phyloP scores from a whole-genome alignment of 1,140 invertebrate species.

The Drosophila santomea region DNA sequence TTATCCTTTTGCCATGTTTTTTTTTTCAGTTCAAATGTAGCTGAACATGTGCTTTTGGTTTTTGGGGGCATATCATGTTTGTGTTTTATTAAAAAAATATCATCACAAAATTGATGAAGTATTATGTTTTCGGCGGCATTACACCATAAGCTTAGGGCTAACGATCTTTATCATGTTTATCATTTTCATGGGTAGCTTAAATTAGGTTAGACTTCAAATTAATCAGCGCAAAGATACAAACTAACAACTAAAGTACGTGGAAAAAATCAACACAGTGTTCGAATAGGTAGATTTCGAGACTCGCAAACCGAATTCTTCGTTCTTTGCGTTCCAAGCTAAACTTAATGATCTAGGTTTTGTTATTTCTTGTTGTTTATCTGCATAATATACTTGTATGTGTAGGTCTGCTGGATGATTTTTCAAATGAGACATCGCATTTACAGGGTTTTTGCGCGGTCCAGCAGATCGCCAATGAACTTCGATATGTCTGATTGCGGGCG shows the following conservation, averaged over 20 bases:
- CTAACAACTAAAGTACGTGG: constrained; percentile 33
- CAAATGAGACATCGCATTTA: constrained; percentile 68
- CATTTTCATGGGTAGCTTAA: constrained; percentile 50
- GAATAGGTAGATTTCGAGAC: constrained; percentile 22
- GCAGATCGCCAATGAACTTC: constrained; percentile 95
- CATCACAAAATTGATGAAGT: constrained; percentile 81
- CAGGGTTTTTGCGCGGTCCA: constrained; percentile 95
- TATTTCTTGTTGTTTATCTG: constrained; percentile 51
- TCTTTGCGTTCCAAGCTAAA: constrained; percentile 65
- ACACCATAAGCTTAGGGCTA: constrained; percentile 67
- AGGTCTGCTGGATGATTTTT: constrained; percentile 59
- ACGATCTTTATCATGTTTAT: constrained; percentile 44
- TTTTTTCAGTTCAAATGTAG: constrained; percentile 35
- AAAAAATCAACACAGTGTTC: constrained; percentile 30
- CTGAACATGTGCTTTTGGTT: constrained; percentile 41
- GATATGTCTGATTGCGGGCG: constrained; percentile 93
- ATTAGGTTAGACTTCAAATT: constrained; percentile 57
- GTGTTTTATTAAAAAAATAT: constrained; percentile 55
- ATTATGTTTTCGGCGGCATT: constrained; percentile 44
- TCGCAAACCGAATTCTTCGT: constrained; percentile 59
- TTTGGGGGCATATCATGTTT: constrained; percentile 37
- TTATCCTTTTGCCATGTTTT: constrained; percentile 15
- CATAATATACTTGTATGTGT: constrained; percentile 53
- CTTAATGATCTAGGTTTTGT: constrained; percentile 61
- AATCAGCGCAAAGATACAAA: constrained; percentile 35